phyloP scores from a whole-genome alignment of 1,140 invertebrate genomes.

The Pantala flavescens region DNA sequence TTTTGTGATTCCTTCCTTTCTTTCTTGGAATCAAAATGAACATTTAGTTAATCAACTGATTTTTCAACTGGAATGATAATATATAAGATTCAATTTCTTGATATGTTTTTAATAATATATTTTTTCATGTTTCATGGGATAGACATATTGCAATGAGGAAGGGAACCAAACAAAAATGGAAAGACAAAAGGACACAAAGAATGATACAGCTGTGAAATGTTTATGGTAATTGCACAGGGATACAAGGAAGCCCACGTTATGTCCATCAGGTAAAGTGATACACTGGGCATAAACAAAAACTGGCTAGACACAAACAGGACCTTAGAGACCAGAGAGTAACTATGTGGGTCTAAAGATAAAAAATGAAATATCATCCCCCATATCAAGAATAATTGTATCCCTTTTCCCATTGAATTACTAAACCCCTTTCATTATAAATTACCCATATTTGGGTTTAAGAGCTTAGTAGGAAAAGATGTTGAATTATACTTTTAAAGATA shows the following conservation, averaged over 20 bases:
- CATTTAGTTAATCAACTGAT: too few relatives aligned
- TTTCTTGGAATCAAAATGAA: too few relatives aligned
- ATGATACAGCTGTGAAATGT: not conserved
- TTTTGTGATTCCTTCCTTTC: too few relatives aligned
- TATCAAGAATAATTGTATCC: not conserved
- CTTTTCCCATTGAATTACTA: not conserved
- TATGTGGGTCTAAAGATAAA: not conserved
- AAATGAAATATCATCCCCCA: not conserved
- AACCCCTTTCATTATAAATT: not conserved
- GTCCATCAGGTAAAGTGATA: not conserved
- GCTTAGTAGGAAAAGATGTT: not conserved
- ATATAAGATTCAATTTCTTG: too few relatives aligned
- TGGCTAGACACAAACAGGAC: not conserved
- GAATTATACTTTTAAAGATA: not conserved
- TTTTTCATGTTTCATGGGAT: too few relatives aligned
- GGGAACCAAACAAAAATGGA: not conserved
- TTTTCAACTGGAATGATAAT: too few relatives aligned
- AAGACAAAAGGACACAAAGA: not conserved
- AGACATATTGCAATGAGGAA: too few relatives aligned
- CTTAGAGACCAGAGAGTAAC: not conserved
- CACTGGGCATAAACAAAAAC: not conserved
- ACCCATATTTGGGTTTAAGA: not conserved
- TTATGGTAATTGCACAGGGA: not conserved
- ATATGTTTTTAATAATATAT: too few relatives aligned
- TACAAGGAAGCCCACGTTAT: not conserved